Conservation (phyloP, 2,797 vertebrate species). For the Botia almorhae region DNA sequence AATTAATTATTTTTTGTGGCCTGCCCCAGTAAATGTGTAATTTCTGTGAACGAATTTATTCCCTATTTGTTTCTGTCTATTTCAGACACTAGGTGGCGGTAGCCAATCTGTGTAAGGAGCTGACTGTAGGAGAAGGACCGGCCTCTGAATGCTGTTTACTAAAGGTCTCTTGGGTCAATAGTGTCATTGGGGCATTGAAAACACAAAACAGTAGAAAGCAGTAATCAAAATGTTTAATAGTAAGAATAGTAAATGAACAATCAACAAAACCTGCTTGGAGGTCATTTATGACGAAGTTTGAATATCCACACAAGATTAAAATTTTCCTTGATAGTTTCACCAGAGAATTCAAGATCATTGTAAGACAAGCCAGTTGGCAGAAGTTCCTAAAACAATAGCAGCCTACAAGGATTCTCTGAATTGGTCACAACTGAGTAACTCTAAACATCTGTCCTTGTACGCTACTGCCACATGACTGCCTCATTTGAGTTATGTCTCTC, state of each 20-base stretch:
- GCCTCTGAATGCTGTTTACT: not conserved
- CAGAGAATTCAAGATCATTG: not conserved
- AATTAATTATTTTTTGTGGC: not conserved
- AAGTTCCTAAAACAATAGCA: constrained; percentile 11
- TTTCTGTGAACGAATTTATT: not conserved
- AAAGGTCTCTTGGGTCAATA: constrained; percentile 7
- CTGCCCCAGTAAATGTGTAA: not conserved
- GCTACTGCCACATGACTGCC: not conserved
- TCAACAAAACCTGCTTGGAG: not conserved
- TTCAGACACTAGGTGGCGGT: constrained; percentile 53
- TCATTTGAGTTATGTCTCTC: not conserved
- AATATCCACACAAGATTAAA: not conserved
- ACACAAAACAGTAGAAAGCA: not conserved
- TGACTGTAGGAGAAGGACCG: not conserved
- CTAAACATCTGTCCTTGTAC: not conserved
- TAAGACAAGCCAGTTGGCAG: not conserved
- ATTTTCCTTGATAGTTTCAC: constrained; percentile 7
- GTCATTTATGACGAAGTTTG: not conserved
- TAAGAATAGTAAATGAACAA: not conserved
- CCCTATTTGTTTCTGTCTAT: not conserved
- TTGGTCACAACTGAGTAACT: constrained; percentile 14
- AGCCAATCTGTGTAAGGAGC: not conserved
- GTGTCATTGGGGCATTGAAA: not conserved
- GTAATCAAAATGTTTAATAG: accelerated
- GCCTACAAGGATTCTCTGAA: not conserved